phyloP scores from a whole-genome alignment of 2,888 invertebrate species.

The Auanema freiburgensis region DNA sequence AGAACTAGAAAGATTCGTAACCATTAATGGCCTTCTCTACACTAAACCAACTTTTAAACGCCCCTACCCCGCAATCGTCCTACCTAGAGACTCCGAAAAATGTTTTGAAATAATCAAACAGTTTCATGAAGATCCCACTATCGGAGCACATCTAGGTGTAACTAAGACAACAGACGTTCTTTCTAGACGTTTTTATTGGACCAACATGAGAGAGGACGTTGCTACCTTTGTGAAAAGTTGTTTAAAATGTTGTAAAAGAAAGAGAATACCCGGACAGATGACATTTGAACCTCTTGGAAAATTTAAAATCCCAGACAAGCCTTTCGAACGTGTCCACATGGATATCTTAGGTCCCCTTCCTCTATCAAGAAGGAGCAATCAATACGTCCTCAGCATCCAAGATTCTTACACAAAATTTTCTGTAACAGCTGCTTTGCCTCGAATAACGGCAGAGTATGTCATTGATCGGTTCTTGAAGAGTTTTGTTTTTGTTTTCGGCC shows the following conservation, averaged over 20 bases:
- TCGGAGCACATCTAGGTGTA: slow-evolving; percentile 13
- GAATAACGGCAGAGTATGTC: slow-evolving; percentile 5
- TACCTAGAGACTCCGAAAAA: slow-evolving; percentile 12
- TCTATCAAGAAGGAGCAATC: slow-evolving; percentile 18
- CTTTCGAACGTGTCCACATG: slow-evolving; percentile 22
- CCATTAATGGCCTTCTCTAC: slow-evolving; percentile 18
- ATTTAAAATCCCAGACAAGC: not conserved
- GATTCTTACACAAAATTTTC: slow-evolving; percentile 22
- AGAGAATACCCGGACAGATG: not conserved
- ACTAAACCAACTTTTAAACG: not conserved
- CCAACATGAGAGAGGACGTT: slow-evolving; percentile 13
- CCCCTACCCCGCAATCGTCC: not conserved
- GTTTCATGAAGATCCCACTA: too few relatives aligned
- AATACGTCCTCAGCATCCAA: slow-evolving; percentile 16
- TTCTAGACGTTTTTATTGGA: slow-evolving; percentile 8
- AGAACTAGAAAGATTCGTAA: slow-evolving; percentile 2
- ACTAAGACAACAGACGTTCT: slow-evolving; percentile 5
- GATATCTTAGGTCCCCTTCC: slow-evolving; percentile 32
- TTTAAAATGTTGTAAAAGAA: slow-evolving; percentile 6
- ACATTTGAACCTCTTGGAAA: slow-evolving; percentile 5
- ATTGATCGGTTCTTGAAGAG: slow-evolving; percentile 6
- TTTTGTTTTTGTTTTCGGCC: slow-evolving; percentile 15
- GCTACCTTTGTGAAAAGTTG: slow-evolving; percentile 1
- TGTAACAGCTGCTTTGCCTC: slow-evolving; percentile 15
- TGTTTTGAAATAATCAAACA: not conserved